Conservation (phyloP, 2,797 vertebrate species). For the Yasuhikotakia modesta region DNA sequence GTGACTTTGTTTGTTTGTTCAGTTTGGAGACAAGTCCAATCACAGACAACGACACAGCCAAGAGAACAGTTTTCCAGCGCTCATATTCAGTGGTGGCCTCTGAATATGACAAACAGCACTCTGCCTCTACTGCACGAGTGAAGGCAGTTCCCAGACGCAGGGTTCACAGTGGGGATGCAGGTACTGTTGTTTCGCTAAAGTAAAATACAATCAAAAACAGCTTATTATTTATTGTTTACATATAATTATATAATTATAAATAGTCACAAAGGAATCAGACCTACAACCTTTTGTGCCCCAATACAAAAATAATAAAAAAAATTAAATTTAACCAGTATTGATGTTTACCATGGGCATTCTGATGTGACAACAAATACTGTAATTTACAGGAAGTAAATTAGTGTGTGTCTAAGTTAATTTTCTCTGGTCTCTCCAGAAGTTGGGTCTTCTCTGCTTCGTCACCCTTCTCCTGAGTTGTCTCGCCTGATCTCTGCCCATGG, state of each 20-base stretch:
- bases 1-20: constrained; percentile 21
- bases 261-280: not conserved
- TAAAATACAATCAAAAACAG: not conserved
- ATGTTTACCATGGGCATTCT: not conserved
- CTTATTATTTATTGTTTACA: not conserved
- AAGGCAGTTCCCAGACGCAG: constrained; percentile 95
- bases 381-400: not conserved
- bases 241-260: constrained; percentile 3
- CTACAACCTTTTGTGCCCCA: no score
- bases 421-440: constrained; percentile 81
- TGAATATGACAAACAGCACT: constrained; percentile 98
- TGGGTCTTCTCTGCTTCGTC: constrained; percentile 94
- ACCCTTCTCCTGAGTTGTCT: constrained; percentile 97
- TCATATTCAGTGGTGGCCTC: constrained; percentile 98
- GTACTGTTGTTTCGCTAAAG: constrained; percentile 68
- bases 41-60: constrained; percentile 94
- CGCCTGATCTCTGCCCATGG: constrained; percentile 97
- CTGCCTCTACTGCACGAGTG: constrained; percentile 90
- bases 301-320: no score
- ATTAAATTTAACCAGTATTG: not conserved
- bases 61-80: constrained; percentile 96
- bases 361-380: not conserved
- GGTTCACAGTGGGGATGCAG: constrained; percentile 97
- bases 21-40: constrained; percentile 98
- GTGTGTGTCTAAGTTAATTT: not conserved